Percentiles rank a stretch among this genome's conserved stretches.
These are phyloP conservation scores for Callyntrura guangdongensis DNA, from an alignment of 2,888 invertebrate species.

Conservation along the genomic window DNA sequence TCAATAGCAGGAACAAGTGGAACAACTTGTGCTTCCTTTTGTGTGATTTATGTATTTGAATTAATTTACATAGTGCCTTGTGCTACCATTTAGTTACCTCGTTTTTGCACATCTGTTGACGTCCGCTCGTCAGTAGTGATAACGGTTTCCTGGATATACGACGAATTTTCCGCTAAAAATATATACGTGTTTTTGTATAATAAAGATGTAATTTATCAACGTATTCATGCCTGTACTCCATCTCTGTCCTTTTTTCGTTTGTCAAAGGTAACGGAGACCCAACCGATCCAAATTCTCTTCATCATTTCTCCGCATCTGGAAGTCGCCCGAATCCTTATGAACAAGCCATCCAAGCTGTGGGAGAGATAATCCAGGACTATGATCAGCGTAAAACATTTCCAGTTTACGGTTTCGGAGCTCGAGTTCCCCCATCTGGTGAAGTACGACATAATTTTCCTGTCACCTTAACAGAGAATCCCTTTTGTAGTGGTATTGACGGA, in stretches of 20 bases:
- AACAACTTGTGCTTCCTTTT: neutral
- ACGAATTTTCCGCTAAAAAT: neutral
- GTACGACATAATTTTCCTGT: constrained; percentile 87
- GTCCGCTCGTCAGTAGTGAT: neutral
- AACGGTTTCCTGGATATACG: neutral
- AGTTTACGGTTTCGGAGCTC: constrained; percentile 85
- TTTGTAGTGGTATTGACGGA: constrained; percentile 87
- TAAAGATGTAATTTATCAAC: neutral
- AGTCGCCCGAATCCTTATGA: constrained; percentile 86
- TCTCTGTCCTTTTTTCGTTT: constrained; percentile 53
- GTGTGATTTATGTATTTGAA: neutral
- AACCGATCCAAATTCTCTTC: constrained; percentile 84
- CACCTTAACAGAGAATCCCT: constrained; percentile 88
- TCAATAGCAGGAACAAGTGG: too few species aligned
- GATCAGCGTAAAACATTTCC: constrained; percentile 87
- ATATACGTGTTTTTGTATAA: neutral
- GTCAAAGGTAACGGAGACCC: constrained; percentile 86
- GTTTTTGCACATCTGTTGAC: neutral
- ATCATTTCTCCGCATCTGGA: constrained; percentile 78
- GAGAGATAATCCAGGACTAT: constrained; percentile 87
- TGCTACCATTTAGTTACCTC: neutral
- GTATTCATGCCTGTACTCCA: neutral
- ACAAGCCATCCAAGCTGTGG: constrained; percentile 86
- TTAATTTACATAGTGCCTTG: neutral
- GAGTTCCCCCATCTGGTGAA: constrained; percentile 86